These are phyloP conservation scores for Chloroceryle amazona DNA, from an alignment of 2,797 vertebrate genomes.

Conservation along the genomic window DNA sequence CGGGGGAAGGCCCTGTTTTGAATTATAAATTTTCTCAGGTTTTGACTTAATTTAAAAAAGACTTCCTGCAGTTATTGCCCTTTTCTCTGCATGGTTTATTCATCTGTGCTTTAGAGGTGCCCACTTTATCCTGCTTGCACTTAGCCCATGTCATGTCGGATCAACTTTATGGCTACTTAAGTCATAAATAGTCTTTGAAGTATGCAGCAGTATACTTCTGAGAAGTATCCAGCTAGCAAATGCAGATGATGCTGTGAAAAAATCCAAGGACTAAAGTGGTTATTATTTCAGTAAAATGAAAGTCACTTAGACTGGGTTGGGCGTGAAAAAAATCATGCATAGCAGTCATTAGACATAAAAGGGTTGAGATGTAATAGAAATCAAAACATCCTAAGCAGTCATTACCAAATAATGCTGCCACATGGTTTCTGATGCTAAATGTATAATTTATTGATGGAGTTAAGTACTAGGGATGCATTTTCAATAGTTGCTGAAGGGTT, in stretches of 20 bases:
- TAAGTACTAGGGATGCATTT: not conserved
- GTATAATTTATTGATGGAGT: conserved; percentile 5
- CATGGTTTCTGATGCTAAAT: conserved; percentile 9
- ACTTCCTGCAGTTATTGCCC: not conserved
- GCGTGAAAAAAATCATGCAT: not conserved
- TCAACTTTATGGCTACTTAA: not conserved
- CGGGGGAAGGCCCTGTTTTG: conserved; percentile 29
- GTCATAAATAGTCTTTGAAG: not conserved
- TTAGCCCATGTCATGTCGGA: not conserved
- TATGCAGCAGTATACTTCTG: not conserved
- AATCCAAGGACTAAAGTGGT: conserved; percentile 23
- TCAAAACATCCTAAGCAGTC: conserved; percentile 41
- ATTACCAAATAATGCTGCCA: conserved; percentile 49
- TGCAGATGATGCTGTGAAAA: not conserved
- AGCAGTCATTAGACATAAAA: conserved; percentile 48
- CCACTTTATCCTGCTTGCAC: not conserved
- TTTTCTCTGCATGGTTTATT: not conserved
- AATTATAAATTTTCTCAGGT: conserved; percentile 13
- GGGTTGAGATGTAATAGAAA: conserved; percentile 9
- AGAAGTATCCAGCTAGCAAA: conserved; percentile 1
- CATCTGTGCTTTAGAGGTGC: not conserved
- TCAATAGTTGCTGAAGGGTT: not conserved
- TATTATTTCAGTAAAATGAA: conserved; percentile 41
- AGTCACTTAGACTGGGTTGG: conserved; percentile 14
- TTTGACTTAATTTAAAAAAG: conserved; percentile 46